phyloP scores from a whole-genome alignment of 1,140 invertebrate genomes.

The Schlechtendalia chinensis region DNA sequence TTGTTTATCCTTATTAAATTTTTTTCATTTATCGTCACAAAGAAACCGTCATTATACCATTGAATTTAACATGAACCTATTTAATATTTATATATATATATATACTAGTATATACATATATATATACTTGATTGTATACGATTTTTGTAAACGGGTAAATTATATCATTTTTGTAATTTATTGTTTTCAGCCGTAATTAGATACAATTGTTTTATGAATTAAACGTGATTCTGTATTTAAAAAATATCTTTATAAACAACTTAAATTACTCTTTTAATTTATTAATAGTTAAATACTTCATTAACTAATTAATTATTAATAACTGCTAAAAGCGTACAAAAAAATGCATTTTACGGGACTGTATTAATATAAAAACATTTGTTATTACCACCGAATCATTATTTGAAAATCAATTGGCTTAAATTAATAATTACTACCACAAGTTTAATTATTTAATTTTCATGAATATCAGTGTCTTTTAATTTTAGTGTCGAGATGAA shows the following conservation, averaged over 20 bases:
- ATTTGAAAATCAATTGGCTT: neutral
- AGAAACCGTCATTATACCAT: no score
- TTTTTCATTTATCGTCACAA: no score
- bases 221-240: no score
- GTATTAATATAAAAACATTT: neutral
- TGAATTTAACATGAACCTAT: no score
- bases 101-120: no score
- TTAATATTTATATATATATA: no score
- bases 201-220: no score
- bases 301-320: neutral
- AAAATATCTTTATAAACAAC: slow-evolving; percentile 48
- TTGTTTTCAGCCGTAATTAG: no score
- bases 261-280: slow-evolving; percentile 1
- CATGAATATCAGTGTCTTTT: neutral
- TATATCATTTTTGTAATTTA: no score
- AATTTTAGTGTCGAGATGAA: neutral
- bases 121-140: neutral
- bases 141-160: neutral
- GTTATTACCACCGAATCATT: neutral
- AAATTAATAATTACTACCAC: neutral
- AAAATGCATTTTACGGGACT: neutral
- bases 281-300: neutral
- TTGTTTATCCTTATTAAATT: no score
- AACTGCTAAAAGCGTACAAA: neutral
- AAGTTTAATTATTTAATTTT: neutral